Conservation (phyloP, 2,113 vertebrate genomes). For the Menura novaehollandiae region DNA sequence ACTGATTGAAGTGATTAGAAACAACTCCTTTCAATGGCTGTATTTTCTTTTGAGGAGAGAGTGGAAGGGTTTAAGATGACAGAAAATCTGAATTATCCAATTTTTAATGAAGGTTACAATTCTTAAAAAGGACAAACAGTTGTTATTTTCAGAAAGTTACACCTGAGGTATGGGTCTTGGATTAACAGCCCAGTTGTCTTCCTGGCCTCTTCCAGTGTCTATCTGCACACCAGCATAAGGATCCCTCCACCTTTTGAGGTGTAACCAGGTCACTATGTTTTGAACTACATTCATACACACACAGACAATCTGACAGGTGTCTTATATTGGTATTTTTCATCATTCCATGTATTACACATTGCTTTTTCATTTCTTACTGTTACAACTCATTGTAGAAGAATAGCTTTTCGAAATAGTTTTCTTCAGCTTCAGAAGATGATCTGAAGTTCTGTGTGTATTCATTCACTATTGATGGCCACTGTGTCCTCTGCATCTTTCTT, state of each 20-base stretch:
- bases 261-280: not conserved
- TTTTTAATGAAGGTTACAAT: not conserved
- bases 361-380: not conserved
- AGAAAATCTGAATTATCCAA: not conserved
- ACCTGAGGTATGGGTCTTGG: not conserved
- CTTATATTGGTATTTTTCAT: not conserved
- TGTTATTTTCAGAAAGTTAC: not conserved
- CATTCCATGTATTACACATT: not conserved
- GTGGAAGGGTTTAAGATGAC: not conserved
- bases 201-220: not conserved
- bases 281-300: not conserved
- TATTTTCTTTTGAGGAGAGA: not conserved
- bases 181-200: not conserved
- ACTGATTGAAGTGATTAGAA: conserved; percentile 12
- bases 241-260: not conserved
- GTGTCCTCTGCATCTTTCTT: not conserved
- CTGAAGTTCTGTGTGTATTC: not conserved
- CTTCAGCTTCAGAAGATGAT: not conserved
- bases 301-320: not conserved
- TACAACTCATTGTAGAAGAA: not conserved
- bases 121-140: not conserved
- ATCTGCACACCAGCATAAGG: not conserved
- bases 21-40: not conserved
- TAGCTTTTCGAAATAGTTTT: not conserved
- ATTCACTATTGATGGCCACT: not conserved